These are phyloP conservation scores for Diabrotica balteata DNA, from an alignment of 2,888 invertebrate genomes.

Conservation along the genomic window DNA sequence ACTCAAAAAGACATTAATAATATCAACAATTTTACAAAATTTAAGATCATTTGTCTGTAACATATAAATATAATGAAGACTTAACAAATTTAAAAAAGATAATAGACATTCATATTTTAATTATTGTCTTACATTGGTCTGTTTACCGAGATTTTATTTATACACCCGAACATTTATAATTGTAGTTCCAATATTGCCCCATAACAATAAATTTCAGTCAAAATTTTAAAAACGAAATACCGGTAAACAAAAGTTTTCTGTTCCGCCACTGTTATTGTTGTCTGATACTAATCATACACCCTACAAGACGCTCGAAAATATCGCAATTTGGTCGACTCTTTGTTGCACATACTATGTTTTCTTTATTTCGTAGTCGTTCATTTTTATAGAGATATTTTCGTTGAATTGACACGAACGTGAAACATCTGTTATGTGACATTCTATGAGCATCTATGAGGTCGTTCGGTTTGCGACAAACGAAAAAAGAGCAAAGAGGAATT, in stretches of 20 bases:
- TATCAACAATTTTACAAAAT: no score
- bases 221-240: no score
- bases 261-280: not conserved
- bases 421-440: constrained; percentile 8
- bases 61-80: no score
- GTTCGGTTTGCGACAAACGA: constrained; percentile 1
- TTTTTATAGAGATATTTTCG: constrained; percentile 14
- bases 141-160: no score
- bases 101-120: no score
- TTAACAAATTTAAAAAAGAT: no score
- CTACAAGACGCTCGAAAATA: not conserved
- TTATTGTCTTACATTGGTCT: no score
- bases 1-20: no score
- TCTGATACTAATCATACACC: not conserved
- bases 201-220: no score
- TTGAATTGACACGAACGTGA: constrained; percentile 12
- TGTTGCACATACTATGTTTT: not conserved
- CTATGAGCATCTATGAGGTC: not conserved
- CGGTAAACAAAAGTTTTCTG: not conserved
- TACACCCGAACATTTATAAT: no score
- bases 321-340: not conserved
- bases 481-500: not conserved
- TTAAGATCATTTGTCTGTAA: no score
- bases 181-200: no score
- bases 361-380: constrained; percentile 4